These are phyloP conservation scores for Fopius arisanus DNA, from an alignment of 1,140 invertebrate genomes.

Conservation along the genomic window DNA sequence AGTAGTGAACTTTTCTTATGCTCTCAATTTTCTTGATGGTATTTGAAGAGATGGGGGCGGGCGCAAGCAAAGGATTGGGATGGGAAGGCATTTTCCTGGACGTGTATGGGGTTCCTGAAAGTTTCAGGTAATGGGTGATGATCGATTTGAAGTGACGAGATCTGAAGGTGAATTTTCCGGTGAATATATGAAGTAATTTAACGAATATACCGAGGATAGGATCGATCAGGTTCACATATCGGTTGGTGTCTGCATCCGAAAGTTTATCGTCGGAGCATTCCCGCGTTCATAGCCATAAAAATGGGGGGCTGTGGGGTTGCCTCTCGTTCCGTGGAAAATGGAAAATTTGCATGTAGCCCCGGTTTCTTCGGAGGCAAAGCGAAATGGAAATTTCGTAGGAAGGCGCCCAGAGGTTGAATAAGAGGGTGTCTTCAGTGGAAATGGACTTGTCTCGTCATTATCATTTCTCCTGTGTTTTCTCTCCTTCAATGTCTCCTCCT, in stretches of 20 bases:
- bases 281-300: not conserved
- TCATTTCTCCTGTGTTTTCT: not conserved
- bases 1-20: too few species aligned
- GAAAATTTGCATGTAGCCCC: not conserved
- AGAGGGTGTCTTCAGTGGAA: not conserved
- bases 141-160: too few species aligned
- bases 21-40: too few species aligned
- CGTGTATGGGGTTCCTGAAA: too few species aligned
- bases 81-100: too few species aligned
- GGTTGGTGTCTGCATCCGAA: not conserved
- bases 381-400: not conserved
- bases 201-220: not conserved
- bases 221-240: constrained; percentile 7
- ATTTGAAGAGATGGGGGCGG: too few species aligned
- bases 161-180: too few species aligned
- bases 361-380: not conserved
- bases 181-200: not conserved
- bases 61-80: too few species aligned
- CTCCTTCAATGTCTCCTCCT: not conserved
- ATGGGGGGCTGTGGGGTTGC: not conserved
- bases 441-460: constrained; percentile 8
- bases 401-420: not conserved
- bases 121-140: too few species aligned
- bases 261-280: constrained; percentile 3
- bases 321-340: not conserved